Evolutionary conservation across 1,140 invertebrate genomes (phyloP).

Genomic region (Phortica variegata): DNA sequence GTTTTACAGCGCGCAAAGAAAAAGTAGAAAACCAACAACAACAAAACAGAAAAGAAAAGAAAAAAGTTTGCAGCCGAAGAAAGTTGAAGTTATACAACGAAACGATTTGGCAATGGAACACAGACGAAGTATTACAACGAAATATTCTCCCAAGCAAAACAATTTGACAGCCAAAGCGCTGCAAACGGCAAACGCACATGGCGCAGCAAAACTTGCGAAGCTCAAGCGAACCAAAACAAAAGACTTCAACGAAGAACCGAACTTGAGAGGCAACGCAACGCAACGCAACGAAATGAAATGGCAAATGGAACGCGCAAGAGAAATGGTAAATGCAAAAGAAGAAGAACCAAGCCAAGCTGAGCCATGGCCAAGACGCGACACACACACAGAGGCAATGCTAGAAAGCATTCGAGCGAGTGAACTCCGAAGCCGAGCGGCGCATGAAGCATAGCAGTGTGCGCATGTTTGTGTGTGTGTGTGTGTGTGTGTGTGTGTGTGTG

Average conservation of each 20-base stretch:
- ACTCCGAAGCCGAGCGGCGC: constrained; percentile 12
- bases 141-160: constrained; percentile 37
- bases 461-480: constrained; percentile 1
- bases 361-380: constrained; percentile 11
- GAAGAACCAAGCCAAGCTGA: too few species aligned
- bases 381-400: neutral
- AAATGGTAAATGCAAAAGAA: constrained; percentile 43
- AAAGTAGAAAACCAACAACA: neutral
- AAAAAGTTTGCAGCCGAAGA: constrained; percentile 25
- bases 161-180: neutral
- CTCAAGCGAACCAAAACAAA: constrained; percentile 49
- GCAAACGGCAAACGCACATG: constrained; percentile 25
- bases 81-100: constrained; percentile 45
- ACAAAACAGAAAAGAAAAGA: constrained; percentile 4
- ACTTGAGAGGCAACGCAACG: too few species aligned
- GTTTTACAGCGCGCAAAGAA: too few species aligned
- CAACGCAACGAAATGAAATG: too few species aligned
- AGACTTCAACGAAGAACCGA: constrained; percentile 52
- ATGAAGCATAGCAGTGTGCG: too few species aligned
- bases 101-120: constrained; percentile 38
- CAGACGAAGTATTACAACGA: constrained; percentile 37
- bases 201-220: constrained; percentile 34
- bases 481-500: constrained; percentile 15
- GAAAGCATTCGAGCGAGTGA: constrained; percentile 5
- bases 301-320: constrained; percentile 6